Percentiles rank a stretch among this genome's conserved stretches.
These are phyloP conservation scores for Fregata magnificens DNA, from an alignment of 2,113 vertebrate species.

Conservation along the genomic window DNA sequence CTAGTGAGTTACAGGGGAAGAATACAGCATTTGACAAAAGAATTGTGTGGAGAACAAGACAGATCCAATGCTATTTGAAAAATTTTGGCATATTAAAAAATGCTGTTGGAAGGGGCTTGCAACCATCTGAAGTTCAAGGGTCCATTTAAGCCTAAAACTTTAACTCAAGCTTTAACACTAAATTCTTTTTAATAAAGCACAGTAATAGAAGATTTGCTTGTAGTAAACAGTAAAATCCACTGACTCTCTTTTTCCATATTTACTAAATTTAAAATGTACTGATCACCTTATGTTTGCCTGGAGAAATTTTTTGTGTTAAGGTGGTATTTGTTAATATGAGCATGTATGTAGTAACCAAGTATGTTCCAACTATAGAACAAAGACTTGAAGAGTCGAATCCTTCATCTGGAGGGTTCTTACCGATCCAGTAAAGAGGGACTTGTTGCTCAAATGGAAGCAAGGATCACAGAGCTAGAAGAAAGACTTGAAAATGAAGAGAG, in stretches of 20 bases:
- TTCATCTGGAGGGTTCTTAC: conserved; percentile 89
- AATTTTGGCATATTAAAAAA: background rate
- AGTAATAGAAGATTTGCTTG: background rate
- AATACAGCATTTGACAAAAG: background rate
- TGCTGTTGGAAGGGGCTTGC: background rate
- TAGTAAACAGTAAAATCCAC: background rate
- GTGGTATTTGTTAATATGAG: background rate
- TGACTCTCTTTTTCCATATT: background rate
- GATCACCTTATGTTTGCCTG: background rate
- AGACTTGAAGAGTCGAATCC: conserved; percentile 89
- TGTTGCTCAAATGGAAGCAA: conserved; percentile 88
- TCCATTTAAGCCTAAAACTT: background rate
- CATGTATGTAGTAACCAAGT: background rate
- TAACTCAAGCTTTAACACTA: background rate
- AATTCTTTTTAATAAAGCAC: background rate
- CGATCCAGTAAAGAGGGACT: conserved; percentile 91
- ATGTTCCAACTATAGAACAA: conserved; percentile 82
- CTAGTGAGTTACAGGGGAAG: background rate
- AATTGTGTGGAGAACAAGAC: background rate
- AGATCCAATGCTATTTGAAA: background rate
- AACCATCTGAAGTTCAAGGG: background rate
- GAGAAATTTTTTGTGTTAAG: background rate
- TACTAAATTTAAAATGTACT: background rate
- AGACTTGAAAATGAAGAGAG: conserved; percentile 91
- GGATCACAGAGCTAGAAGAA: conserved; percentile 90